These are phyloP conservation scores for Sapajus apella DNA, from an alignment of 2,113 vertebrate genomes.

Conservation along the genomic window DNA sequence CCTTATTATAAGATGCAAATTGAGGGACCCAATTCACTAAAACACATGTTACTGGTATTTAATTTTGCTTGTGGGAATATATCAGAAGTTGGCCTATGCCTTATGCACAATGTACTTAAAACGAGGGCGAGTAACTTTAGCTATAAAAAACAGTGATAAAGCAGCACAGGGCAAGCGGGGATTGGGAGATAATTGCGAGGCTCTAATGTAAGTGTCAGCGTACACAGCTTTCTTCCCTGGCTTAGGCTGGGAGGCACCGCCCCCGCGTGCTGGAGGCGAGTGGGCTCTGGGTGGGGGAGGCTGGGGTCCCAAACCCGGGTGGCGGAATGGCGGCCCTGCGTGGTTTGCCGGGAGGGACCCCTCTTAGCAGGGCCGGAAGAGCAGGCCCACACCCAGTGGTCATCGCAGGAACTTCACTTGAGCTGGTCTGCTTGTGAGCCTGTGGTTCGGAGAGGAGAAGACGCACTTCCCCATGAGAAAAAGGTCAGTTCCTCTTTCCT, in stretches of 20 bases:
- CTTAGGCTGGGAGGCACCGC: background rate
- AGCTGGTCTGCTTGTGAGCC: slow-evolving; percentile 20
- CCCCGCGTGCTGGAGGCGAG: background rate
- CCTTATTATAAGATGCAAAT: slow-evolving; percentile 91
- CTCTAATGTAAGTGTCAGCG: slow-evolving; percentile 58
- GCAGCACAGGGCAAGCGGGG: slow-evolving; percentile 72
- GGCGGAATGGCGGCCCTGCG: background rate
- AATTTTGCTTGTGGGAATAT: slow-evolving; percentile 90
- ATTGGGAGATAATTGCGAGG: slow-evolving; percentile 65
- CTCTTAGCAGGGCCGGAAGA: background rate
- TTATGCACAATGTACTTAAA: slow-evolving; percentile 79
- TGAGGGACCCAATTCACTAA: slow-evolving; percentile 88
- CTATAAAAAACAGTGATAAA: slow-evolving; percentile 69
- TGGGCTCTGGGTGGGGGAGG: background rate
- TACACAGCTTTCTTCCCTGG: slow-evolving; percentile 37
- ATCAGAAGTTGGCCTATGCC: slow-evolving; percentile 85
- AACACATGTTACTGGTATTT: slow-evolving; percentile 90
- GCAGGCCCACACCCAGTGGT: slow-evolving; percentile 48
- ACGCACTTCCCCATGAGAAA: slow-evolving; percentile 72
- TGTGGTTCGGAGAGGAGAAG: slow-evolving; percentile 70
- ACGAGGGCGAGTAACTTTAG: slow-evolving; percentile 76
- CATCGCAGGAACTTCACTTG: slow-evolving; percentile 63
- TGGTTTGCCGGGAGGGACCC: background rate
- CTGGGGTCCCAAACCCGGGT: background rate
- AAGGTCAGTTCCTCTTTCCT: slow-evolving; percentile 77